These are phyloP conservation scores for Synanthedon andrenaeformis DNA, from an alignment of 2,888 invertebrate genomes.

Conservation along the genomic window DNA sequence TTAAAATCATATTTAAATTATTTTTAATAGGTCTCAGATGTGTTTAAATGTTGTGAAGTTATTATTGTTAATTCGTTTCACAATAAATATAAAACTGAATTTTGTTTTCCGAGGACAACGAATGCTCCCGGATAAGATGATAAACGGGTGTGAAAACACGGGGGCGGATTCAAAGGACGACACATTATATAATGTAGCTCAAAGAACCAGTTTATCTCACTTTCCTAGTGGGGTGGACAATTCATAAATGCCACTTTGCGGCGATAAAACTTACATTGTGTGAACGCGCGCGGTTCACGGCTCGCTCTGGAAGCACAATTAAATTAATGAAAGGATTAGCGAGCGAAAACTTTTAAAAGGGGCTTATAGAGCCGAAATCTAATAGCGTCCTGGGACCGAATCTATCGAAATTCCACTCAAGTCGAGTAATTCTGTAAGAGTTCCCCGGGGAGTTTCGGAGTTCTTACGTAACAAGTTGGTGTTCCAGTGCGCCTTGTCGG, in stretches of 20 bases:
- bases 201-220: not conserved
- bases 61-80: no score
- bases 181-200: conserved; percentile 1
- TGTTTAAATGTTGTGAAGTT: no score
- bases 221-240: not conserved
- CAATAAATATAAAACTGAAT: not conserved
- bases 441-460: not conserved
- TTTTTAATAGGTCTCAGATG: no score
- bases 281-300: not conserved
- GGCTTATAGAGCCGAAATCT: not conserved
- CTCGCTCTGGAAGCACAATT: not conserved
- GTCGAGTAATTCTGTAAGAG: not conserved
- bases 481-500: no score
- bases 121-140: not conserved
- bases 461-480: not conserved
- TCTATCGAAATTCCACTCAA: not conserved
- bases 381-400: not conserved
- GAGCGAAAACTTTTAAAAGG: not conserved
- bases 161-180: conserved; percentile 1
- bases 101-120: not conserved
- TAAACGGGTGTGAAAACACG: conserved; percentile 1
- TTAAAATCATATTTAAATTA: no score
- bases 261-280: not conserved
- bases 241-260: not conserved
- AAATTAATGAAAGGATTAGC: not conserved